A percentile compares a stretch with the other conserved stretches of the same genome.
phyloP scores from a whole-genome alignment of 2,113 vertebrate genomes.

The Petaurus breviceps region DNA sequence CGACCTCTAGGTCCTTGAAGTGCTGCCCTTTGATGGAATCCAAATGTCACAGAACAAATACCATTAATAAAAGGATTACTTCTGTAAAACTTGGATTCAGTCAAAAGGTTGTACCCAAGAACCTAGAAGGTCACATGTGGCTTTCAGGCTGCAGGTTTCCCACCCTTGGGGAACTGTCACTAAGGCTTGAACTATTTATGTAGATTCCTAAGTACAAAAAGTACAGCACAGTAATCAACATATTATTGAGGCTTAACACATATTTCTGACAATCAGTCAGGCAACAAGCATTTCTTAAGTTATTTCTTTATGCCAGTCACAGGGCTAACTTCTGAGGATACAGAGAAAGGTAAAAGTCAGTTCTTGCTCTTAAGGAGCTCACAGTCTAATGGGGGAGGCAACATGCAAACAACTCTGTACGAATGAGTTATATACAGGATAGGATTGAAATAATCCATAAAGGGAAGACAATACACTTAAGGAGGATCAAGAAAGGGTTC shows the following conservation, averaged over 20 bases:
- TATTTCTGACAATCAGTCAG: not conserved
- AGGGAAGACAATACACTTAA: not conserved
- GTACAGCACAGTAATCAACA: not conserved
- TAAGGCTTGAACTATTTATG: not conserved
- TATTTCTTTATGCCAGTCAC: not conserved
- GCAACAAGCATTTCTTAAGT: not conserved
- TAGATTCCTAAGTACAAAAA: not conserved
- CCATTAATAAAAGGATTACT: too few species aligned
- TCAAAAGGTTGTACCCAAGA: too few species aligned
- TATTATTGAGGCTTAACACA: not conserved
- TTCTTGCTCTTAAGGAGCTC: not conserved
- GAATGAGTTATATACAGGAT: not conserved
- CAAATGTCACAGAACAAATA: too few species aligned
- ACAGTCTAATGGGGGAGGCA: not conserved
- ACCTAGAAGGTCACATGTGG: too few species aligned
- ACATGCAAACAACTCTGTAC: not conserved
- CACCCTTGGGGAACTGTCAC: too few species aligned
- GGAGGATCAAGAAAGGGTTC: not conserved
- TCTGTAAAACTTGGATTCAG: too few species aligned
- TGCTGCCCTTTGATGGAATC: too few species aligned
- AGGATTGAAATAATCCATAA: not conserved
- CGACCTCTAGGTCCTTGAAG: too few species aligned
- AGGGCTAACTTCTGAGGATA: not conserved
- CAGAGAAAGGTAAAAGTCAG: not conserved
- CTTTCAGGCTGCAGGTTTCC: too few species aligned